A percentile compares a stretch with the other conserved stretches of the same genome.
phyloP scores from a whole-genome alignment of 2,888 invertebrate genomes.

The Heliconius charithonia region DNA sequence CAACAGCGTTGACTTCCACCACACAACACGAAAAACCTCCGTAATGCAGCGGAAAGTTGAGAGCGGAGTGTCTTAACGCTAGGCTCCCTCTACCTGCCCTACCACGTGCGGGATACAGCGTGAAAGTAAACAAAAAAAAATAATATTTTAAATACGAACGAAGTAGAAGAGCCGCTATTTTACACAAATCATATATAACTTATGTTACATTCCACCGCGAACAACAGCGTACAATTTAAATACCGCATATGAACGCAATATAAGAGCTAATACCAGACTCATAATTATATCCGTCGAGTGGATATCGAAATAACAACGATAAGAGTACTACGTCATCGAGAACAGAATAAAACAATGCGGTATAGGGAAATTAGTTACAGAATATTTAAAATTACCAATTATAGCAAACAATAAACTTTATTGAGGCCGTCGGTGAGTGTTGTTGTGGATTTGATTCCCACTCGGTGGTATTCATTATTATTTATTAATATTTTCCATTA shows the following conservation, averaged over 20 bases:
- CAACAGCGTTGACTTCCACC: too few species aligned
- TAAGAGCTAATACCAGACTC: constrained; percentile 27
- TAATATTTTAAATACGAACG: neutral
- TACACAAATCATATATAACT: neutral
- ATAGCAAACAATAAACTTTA: neutral
- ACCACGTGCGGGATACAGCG: too few species aligned
- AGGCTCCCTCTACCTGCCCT: too few species aligned
- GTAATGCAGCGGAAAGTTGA: too few species aligned
- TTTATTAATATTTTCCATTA: too few species aligned
- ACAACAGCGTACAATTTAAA: constrained; percentile 19
- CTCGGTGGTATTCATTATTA: too few species aligned
- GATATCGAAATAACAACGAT: constrained; percentile 24
- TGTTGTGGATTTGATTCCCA: too few species aligned
- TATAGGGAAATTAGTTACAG: constrained; percentile 5
- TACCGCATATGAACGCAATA: constrained; percentile 14
- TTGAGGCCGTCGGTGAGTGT: neutral
- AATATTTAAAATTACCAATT: constrained; percentile 12
- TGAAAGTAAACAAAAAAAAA: neutral
- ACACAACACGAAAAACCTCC: too few species aligned
- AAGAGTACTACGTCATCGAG: constrained; percentile 17
- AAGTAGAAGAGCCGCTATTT: neutral
- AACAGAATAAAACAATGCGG: constrained; percentile 13
- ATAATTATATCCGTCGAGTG: constrained; percentile 25
- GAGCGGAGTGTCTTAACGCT: too few species aligned
- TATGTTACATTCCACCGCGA: neutral